A percentile compares a stretch with the other conserved stretches of the same genome.
Evolutionary conservation across 2,888 invertebrate species (phyloP).

Genomic region (Ectropis crepuscularia): DNA sequence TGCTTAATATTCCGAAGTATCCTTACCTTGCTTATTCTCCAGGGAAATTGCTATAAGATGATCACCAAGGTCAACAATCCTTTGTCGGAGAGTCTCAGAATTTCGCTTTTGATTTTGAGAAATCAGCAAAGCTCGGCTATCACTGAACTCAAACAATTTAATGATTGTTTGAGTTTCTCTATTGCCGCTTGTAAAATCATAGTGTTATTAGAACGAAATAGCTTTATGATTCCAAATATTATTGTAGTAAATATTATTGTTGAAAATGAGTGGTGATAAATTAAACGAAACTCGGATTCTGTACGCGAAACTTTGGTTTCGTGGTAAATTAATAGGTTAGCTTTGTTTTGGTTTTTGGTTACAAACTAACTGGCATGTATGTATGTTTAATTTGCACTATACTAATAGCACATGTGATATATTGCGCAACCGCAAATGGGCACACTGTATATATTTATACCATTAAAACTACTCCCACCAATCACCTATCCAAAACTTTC

Average conservation of each 20-base stretch:
- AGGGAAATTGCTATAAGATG: constrained; percentile 12
- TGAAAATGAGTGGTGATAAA: background rate
- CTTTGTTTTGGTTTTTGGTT: no score
- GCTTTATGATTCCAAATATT: constrained; percentile 1
- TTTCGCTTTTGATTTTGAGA: constrained; percentile 21
- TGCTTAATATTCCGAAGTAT: constrained; percentile 14
- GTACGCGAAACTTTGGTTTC: no score
- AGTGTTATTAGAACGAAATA: constrained; percentile 3
- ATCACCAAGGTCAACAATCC: constrained; percentile 20
- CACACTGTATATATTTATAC: no score
- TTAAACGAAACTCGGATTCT: background rate
- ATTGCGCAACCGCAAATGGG: no score
- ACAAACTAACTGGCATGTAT: no score
- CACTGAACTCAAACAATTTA: constrained; percentile 19
- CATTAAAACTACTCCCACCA: no score
- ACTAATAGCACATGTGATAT: no score
- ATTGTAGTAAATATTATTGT: background rate
- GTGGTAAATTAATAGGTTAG: no score
- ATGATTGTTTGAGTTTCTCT: constrained; percentile 10
- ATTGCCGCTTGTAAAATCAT: constrained; percentile 6
- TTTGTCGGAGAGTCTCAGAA: constrained; percentile 10
- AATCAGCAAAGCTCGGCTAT: constrained; percentile 17
- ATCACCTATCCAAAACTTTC: no score
- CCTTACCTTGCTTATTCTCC: constrained; percentile 18
- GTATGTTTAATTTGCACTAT: no score